Base-by-base conservation (phyloP, 2,797 vertebrate genomes). In the Dryobates pubescens region DNA sequence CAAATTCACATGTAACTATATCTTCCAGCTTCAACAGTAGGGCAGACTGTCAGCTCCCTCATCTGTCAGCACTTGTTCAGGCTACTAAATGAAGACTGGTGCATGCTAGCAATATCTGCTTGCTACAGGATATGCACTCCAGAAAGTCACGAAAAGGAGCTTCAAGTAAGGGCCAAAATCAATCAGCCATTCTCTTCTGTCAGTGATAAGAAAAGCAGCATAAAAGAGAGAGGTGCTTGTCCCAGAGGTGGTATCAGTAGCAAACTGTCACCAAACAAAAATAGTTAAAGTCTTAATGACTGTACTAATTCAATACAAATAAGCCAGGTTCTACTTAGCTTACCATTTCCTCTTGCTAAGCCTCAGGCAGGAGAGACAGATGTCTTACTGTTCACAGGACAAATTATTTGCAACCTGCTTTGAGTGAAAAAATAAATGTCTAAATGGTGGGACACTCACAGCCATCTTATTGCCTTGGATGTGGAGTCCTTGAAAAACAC, bases 21-120 rank as follows among this genome's bases (percentile, higher is more conserved):
- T 97, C 96, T 97, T 94, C 81, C 30, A 96, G 96, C 97, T 98
- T 98, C 97, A 97, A 97, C 95, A 97, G 97, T 97, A 97, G 95
- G 96, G 97, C 97, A 97, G 97, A 97, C 98, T 98, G 84, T 97
- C 97, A 97, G 97, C 97, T 97, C 97, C 93, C 95, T 94, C 73
- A 92, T 99, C 99, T 98, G 96, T 99, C 99, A 99, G 97, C 98
- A 98, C 98, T 98, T 98, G 97, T 98, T 98, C 97, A 98, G 98
- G 96, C 96, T 93, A 92, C 98, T 98, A 98, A 98, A 97, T 97
- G 98, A 98, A 98, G 98, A 98, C 97, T 94, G 97, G 97, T 97
- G 95, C 96, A 96, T 95, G 96, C 97, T 97, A 98, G 98, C 97
- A 98, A 97, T 97, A 98, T 98, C 98, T 98, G 94, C 98, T 98